These are phyloP conservation scores for Cydia pomonella DNA, from an alignment of 1,140 invertebrate genomes.

Conservation along the genomic window DNA sequence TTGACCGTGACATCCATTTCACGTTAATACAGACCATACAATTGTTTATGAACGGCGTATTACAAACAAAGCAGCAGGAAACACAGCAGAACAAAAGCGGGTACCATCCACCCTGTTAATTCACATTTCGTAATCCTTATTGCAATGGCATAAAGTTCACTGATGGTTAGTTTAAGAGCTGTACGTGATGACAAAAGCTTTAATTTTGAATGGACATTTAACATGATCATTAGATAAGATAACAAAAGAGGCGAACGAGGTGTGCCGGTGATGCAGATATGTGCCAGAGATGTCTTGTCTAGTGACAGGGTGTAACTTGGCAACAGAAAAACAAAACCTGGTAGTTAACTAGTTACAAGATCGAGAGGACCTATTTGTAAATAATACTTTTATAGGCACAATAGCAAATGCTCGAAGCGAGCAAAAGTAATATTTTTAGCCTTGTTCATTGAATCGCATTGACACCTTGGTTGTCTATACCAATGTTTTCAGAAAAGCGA, in stretches of 20 bases:
- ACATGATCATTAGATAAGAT: constrained; percentile 25
- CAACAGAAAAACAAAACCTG: too few relatives aligned
- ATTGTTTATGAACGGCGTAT: constrained; percentile 25
- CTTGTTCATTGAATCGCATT: too few relatives aligned
- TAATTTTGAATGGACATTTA: constrained; percentile 28
- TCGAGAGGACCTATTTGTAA: too few relatives aligned
- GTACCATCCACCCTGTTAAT: background rate
- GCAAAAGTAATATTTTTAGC: too few relatives aligned
- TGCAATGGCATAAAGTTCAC: background rate
- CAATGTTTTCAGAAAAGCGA: too few relatives aligned
- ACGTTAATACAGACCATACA: constrained; percentile 28
- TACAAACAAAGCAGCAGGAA: constrained; percentile 25
- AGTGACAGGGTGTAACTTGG: background rate
- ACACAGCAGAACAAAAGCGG: constrained; percentile 10
- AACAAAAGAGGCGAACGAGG: constrained; percentile 6
- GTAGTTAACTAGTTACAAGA: too few relatives aligned
- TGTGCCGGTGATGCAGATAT: background rate
- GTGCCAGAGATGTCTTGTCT: background rate
- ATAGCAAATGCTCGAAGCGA: too few relatives aligned
- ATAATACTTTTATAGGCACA: too few relatives aligned
- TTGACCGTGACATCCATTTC: constrained; percentile 31
- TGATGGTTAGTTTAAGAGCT: background rate
- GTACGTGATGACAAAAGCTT: constrained; percentile 18
- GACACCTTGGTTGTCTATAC: too few relatives aligned
- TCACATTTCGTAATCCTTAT: background rate